Evolutionary conservation across 2,888 invertebrate species (phyloP).

Genomic region (Selenia dentaria): DNA sequence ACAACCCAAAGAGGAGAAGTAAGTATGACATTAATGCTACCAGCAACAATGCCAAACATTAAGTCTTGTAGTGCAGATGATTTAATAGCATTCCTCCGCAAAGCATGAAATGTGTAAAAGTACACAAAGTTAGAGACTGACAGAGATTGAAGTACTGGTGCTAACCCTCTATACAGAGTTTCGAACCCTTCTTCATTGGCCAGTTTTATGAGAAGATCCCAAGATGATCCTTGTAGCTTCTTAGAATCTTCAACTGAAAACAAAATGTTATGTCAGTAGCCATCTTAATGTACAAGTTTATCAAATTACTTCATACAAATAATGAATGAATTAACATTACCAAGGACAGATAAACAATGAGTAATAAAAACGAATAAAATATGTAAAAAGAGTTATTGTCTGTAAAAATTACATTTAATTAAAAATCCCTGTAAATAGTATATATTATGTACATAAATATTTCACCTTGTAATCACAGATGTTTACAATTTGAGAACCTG

Average conservation of each 20-base stretch:
- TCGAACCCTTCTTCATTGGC: constrained; percentile 87
- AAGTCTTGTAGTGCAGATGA: constrained; percentile 90
- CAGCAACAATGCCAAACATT: constrained; percentile 90
- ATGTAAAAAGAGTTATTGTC: too few species aligned
- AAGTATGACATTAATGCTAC: constrained; percentile 92
- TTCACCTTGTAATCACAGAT: too few species aligned
- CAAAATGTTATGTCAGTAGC: constrained; percentile 11
- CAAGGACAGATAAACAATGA: too few species aligned
- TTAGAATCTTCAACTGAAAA: constrained; percentile 87
- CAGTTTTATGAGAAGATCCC: constrained; percentile 87
- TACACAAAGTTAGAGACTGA: constrained; percentile 97
- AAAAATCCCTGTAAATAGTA: too few species aligned
- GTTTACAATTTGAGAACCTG: too few species aligned
- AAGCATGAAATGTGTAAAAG: constrained; percentile 95
- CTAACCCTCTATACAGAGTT: constrained; percentile 91
- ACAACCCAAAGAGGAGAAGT: constrained; percentile 97
- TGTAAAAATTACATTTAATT: too few species aligned
- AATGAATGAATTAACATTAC: too few species aligned
- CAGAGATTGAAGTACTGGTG: constrained; percentile 92
- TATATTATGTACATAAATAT: too few species aligned
- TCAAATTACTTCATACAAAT: too few species aligned
- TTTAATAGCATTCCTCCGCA: constrained; percentile 84
- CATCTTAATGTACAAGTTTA: too few species aligned
- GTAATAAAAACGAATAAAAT: too few species aligned
- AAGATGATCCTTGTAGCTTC: constrained; percentile 87